These are phyloP conservation scores for Catagonus wagneri DNA, from an alignment of 2,113 vertebrate genomes.

Conservation along the genomic window DNA sequence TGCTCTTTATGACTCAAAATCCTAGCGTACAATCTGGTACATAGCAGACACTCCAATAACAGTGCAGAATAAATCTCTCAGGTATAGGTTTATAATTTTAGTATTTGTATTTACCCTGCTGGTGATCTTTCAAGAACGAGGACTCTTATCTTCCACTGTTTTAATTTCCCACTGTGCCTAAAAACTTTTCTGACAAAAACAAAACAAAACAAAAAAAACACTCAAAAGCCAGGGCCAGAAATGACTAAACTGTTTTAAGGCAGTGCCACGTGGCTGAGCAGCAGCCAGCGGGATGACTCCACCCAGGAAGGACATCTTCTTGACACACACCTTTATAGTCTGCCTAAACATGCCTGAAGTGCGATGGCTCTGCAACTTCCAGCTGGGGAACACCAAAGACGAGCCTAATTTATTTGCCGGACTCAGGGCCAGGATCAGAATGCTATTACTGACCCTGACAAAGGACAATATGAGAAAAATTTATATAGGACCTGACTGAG, in stretches of 20 bases:
- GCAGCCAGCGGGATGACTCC: not conserved
- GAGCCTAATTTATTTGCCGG: not conserved
- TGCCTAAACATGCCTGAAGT: not conserved
- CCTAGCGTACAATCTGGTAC: not conserved
- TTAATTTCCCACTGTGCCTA: conserved; percentile 23
- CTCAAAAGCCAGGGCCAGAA: not conserved
- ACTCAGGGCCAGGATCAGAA: not conserved
- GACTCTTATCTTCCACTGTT: not conserved
- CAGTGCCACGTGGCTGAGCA: not conserved
- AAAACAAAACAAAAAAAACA: no score
- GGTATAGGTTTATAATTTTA: conserved; percentile 27
- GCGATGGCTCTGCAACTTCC: not conserved
- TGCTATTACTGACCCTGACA: not conserved
- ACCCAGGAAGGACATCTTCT: not conserved
- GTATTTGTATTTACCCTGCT: not conserved
- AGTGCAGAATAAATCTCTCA: not conserved
- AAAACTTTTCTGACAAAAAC: conserved; percentile 15
- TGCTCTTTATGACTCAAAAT: conserved; percentile 24
- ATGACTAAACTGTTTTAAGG: not conserved
- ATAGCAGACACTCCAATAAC: not conserved
- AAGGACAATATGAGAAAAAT: conserved; percentile 6
- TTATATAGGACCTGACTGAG: not conserved
- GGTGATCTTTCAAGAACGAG: conserved; percentile 47
- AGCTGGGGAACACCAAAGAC: conserved; percentile 6
- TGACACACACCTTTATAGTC: not conserved